Evolutionary conservation across 2,888 invertebrate genomes (phyloP).

Genomic region (Acronicta alni): DNA sequence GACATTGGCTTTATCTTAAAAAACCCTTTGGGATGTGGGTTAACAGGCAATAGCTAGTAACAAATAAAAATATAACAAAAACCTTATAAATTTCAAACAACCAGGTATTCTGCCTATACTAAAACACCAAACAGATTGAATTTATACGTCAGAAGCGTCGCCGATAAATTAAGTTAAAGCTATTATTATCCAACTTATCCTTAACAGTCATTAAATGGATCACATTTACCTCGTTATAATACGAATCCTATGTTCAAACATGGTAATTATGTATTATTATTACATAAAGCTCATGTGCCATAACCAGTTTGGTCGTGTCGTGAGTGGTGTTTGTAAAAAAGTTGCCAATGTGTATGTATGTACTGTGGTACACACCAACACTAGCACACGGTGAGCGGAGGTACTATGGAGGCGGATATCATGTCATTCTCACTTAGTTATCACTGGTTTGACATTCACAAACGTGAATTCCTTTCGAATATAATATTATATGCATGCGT

Average conservation of each 20-base stretch:
- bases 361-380: slow-evolving; percentile 25
- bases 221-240: slow-evolving; percentile 27
- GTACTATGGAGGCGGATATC: slow-evolving; percentile 21
- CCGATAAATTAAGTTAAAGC: background rate
- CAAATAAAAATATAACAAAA: too few relatives aligned
- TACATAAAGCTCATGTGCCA: slow-evolving; percentile 28
- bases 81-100: background rate
- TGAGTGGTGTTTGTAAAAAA: slow-evolving; percentile 35
- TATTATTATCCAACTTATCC: slow-evolving; percentile 11
- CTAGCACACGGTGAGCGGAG: slow-evolving; percentile 5
- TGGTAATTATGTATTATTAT: slow-evolving; percentile 29
- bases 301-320: slow-evolving; percentile 43
- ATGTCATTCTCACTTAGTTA: slow-evolving; percentile 41
- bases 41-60: too few relatives aligned
- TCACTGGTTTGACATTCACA: slow-evolving; percentile 26
- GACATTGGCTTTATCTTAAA: too few relatives aligned
- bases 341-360: slow-evolving; percentile 34
- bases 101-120: background rate
- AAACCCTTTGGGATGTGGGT: too few relatives aligned
- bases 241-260: slow-evolving; percentile 20
- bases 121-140: background rate
- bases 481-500: too few relatives aligned
- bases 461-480: too few relatives aligned
- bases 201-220: slow-evolving; percentile 16
- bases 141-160: slow-evolving; percentile 3